Conservation (phyloP, 2,113 vertebrate genomes). For the Lagopus muta region DNA sequence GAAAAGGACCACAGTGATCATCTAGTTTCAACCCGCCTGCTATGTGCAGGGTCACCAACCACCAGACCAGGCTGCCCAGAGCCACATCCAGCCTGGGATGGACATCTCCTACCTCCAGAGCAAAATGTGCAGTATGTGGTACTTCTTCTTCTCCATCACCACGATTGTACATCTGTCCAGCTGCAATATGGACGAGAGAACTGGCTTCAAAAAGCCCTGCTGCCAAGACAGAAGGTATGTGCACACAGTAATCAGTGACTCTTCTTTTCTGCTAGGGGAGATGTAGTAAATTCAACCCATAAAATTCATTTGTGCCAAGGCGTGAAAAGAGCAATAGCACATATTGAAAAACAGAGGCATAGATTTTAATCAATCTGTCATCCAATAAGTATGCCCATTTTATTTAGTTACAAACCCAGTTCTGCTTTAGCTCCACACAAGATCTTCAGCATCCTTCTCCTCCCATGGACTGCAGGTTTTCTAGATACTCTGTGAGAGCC, state of each 20-base stretch:
- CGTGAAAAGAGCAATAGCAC: not conserved
- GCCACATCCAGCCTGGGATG: too few species aligned
- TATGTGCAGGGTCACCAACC: too few species aligned
- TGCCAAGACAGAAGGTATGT: not conserved
- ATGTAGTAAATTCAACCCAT: not conserved
- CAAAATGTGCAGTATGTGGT: not conserved
- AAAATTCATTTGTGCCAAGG: not conserved
- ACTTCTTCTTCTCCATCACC: not conserved
- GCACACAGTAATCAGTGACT: not conserved
- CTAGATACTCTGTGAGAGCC: slow-evolving; percentile 81
- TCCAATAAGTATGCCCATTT: not conserved
- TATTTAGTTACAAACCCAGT: not conserved
- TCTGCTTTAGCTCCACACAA: not conserved
- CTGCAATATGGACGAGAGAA: accelerated
- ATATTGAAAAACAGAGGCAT: not conserved
- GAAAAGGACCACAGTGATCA: too few species aligned
- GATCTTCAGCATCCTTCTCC: slow-evolving; percentile 33
- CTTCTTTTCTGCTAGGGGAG: not conserved
- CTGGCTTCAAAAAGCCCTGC: not conserved
- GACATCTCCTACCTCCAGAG: not conserved
- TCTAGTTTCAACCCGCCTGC: too few species aligned
- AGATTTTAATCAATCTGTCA: not conserved
- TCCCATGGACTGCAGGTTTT: slow-evolving; percentile 69
- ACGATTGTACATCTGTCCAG: not conserved
- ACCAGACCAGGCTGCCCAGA: too few species aligned